A percentile compares a stretch with the other conserved stretches of the same genome.
Evolutionary conservation across 2,888 invertebrate genomes (phyloP).

Genomic region (Parasteatoda lunata): DNA sequence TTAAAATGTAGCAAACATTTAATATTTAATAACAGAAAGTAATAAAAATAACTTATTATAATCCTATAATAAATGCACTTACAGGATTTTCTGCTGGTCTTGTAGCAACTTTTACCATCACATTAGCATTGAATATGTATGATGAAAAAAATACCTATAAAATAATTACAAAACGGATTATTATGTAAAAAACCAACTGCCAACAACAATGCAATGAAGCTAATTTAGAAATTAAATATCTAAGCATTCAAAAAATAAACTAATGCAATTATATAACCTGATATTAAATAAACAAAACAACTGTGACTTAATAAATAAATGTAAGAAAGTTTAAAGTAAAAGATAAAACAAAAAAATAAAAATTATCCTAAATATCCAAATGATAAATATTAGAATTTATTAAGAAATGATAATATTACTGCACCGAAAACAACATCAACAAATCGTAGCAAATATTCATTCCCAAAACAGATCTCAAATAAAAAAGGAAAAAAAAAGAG

Average conservation of each 20-base stretch:
- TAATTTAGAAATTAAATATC: conserved; percentile 3
- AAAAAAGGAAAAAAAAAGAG: too few relatives aligned
- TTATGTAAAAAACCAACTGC: background rate
- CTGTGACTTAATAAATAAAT: too few relatives aligned
- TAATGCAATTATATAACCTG: background rate
- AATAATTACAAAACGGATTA: background rate
- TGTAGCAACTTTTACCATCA: conserved; percentile 93
- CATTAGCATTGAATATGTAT: conserved; percentile 98
- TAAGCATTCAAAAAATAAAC: conserved; percentile 13
- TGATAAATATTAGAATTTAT: too few relatives aligned
- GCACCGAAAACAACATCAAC: too few relatives aligned
- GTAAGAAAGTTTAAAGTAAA: too few relatives aligned
- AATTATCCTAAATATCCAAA: too few relatives aligned
- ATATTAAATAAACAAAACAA: background rate
- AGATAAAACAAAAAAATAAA: too few relatives aligned
- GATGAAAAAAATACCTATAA: conserved; percentile 91
- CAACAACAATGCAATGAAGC: background rate
- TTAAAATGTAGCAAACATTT: too few relatives aligned
- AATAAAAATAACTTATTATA: too few relatives aligned
- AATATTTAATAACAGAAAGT: conserved; percentile 6
- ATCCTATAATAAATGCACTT: conserved; percentile 68
- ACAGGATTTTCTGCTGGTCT: conserved; percentile 77
- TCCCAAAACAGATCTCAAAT: too few relatives aligned
- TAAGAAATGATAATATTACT: too few relatives aligned
- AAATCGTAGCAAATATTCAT: too few relatives aligned